phyloP scores from a whole-genome alignment of 1,140 invertebrate genomes.

The Rhyacophila brunnea region DNA sequence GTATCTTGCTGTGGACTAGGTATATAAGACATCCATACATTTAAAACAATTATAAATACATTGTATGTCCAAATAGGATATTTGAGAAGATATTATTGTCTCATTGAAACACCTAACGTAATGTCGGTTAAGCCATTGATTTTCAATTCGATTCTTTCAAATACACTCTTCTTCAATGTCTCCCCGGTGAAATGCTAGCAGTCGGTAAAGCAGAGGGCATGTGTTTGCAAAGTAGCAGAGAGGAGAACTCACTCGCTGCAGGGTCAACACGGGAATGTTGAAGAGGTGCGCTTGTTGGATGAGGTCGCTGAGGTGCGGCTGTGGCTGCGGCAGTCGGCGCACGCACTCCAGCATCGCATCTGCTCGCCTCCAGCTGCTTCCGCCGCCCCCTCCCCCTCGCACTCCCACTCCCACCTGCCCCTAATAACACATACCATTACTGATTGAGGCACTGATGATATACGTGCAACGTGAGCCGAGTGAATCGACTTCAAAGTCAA shows the following conservation, averaged over 20 bases:
- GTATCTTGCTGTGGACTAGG: too few species aligned
- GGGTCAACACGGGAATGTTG: constrained; percentile 61
- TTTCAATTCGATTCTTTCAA: too few species aligned
- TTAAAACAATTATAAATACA: too few species aligned
- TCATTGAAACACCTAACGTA: too few species aligned
- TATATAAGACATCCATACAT: too few species aligned
- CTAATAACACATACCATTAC: background rate
- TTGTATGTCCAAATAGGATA: too few species aligned
- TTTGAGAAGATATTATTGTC: too few species aligned
- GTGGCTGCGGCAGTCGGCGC: constrained; percentile 52
- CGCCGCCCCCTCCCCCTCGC: constrained; percentile 18
- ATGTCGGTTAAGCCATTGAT: too few species aligned
- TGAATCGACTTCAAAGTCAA: too few species aligned
- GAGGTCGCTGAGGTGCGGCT: constrained; percentile 51
- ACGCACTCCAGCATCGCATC: constrained; percentile 71
- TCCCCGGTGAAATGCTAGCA: too few species aligned
- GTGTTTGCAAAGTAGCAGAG: background rate
- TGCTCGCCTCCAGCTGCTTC: constrained; percentile 50
- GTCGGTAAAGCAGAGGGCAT: background rate
- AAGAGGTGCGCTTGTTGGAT: constrained; percentile 55
- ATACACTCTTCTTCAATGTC: too few species aligned
- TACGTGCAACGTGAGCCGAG: background rate
- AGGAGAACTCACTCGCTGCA: constrained; percentile 51
- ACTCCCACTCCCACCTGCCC: background rate
- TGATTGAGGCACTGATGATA: background rate